phyloP scores from a whole-genome alignment of 2,797 vertebrate species.

The Epinephelus awoara region DNA sequence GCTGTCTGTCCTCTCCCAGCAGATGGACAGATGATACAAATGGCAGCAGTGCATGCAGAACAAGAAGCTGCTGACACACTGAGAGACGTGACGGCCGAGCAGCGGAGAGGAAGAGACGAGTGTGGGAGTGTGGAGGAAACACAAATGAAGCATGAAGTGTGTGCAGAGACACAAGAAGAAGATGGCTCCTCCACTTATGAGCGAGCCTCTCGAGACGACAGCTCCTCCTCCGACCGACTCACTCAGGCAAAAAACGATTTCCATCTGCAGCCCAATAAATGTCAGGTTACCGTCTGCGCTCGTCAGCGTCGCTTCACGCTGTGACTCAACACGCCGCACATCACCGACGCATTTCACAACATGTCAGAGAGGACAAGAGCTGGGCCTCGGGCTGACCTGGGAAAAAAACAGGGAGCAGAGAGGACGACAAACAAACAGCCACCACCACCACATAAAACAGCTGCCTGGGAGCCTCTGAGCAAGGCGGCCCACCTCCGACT shows the following conservation, averaged over 20 bases:
- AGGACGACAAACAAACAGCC: constrained; percentile 4
- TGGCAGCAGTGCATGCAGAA: constrained; percentile 15
- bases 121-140: constrained; percentile 55
- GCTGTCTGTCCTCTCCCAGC: neutral
- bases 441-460: neutral
- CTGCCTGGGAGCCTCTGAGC: constrained; percentile 21
- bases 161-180: constrained; percentile 38
- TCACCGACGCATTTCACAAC: constrained; percentile 41
- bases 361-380: constrained; percentile 31
- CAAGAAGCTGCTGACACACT: constrained; percentile 34
- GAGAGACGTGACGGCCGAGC: constrained; percentile 40
- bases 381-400: constrained; percentile 24
- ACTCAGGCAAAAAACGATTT: constrained; percentile 46
- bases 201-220: constrained; percentile 43
- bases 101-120: constrained; percentile 36
- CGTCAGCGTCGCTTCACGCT: constrained; percentile 27
- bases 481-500: neutral
- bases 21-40: neutral
- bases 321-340: constrained; percentile 49
- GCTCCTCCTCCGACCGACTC: constrained; percentile 39
- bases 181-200: constrained; percentile 41
- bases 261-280: constrained; percentile 50
- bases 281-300: constrained; percentile 46
- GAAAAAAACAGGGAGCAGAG: constrained; percentile 3
- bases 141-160: constrained; percentile 67